These are phyloP conservation scores for Linnaemya tessellans DNA, from an alignment of 2,888 invertebrate species.

Conservation along the genomic window DNA sequence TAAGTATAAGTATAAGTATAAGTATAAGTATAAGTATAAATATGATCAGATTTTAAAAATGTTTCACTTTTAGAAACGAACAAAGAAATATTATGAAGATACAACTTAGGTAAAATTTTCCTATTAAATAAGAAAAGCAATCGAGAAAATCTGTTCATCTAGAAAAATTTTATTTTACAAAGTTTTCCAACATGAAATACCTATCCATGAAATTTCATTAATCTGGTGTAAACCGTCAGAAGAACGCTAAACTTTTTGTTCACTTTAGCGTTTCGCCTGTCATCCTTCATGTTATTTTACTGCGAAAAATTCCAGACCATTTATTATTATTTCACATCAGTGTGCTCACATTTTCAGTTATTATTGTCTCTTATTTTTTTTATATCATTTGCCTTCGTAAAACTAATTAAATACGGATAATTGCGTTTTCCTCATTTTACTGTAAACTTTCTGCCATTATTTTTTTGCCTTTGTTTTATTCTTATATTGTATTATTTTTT, in stretches of 20 bases:
- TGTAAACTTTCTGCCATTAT: slow-evolving; percentile 6
- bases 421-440: slow-evolving; percentile 55
- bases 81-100: too few relatives aligned
- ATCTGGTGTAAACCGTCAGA: not conserved
- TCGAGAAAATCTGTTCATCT: too few relatives aligned
- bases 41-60: too few relatives aligned
- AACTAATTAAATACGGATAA: slow-evolving; percentile 71
- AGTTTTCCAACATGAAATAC: not conserved
- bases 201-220: not conserved
- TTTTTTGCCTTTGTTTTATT: slow-evolving; percentile 25
- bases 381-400: slow-evolving; percentile 35
- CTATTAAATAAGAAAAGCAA: too few relatives aligned
- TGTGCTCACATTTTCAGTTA: slow-evolving; percentile 10
- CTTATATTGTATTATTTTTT: slow-evolving; percentile 28
- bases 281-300: not conserved
- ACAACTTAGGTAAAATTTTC: too few relatives aligned
- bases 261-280: not conserved
- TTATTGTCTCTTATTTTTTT: slow-evolving; percentile 11
- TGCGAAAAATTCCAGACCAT: not conserved
- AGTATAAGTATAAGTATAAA: too few relatives aligned
- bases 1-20: too few relatives aligned
- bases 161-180: too few relatives aligned
- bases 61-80: too few relatives aligned
- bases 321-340: not conserved
- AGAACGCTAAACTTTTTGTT: not conserved